Base-by-base conservation (phyloP, 1,140 invertebrate genomes). In the Macrostomum lignano region DNA sequence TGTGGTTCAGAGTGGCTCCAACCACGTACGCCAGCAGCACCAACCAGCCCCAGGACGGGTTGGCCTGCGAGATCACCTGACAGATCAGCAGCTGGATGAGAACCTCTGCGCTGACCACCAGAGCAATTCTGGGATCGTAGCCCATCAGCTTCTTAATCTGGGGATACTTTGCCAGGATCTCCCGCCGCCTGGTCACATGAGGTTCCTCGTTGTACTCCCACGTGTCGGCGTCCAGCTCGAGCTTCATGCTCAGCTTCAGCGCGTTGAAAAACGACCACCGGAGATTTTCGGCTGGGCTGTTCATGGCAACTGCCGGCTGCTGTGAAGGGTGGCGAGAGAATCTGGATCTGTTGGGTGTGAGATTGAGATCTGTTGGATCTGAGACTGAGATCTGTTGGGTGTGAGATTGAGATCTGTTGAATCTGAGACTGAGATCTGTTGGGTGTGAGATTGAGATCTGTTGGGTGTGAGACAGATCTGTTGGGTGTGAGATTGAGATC, bases 131-230 rank as follows among this genome's bases (percentile, higher is more conserved):
- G 0, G 73, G 72, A 60, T 94, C 81, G 52, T 70, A 70, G 1
- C 79, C 79, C 63, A 88, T 91, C 2, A 94, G 61, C 54, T 79
- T 69, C 55, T 91, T 91, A 29, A 94, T 81, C 60, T 93, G 67
- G 25, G 84, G 84, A 64, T 93, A 78, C 64, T 93, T 91, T 47
- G 72, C 78, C 81, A 64, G 20, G 49, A 96, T 96, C 46, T 77
- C 67, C 64, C 82, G 84, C 36, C 88, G 63, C 33, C 88, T 65
- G 37, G 71, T 71, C 1, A 82, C 84, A 58, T 98, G 88, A 11
- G 88, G 88, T 55, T 96, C 88, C 52, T 93, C 82, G 1, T 75
- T 81, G 44, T 82, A 82, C 22, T 33, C 20, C 32, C 32, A 33
- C 9, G n/a, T 25, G 14, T 33, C 32, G 19, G 24, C 32, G 5